These are phyloP conservation scores for Maconellicoccus hirsutus DNA, from an alignment of 1,140 invertebrate genomes.

Conservation along the genomic window DNA sequence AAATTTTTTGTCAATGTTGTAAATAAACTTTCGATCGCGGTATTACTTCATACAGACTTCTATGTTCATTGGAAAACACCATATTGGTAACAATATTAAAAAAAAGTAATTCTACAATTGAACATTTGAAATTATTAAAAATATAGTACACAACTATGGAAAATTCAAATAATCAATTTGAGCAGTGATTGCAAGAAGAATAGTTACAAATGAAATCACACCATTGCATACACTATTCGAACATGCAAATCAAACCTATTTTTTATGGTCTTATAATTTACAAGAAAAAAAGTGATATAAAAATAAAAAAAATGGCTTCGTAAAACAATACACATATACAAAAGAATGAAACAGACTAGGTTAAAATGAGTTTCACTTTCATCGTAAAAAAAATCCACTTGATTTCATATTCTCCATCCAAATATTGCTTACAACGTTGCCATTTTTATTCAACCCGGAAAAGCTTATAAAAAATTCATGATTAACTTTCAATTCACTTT, in stretches of 20 bases:
- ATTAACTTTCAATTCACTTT: neutral
- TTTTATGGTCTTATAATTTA: neutral
- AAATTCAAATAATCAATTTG: neutral
- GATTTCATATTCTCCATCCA: neutral
- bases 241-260: neutral
- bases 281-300: neutral
- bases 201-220: neutral
- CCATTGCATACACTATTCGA: neutral
- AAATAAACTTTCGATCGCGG: neutral
- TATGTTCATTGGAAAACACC: neutral
- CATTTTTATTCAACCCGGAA: neutral
- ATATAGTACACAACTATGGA: neutral
- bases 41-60: neutral
- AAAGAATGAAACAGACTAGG: neutral
- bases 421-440: neutral
- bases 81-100: neutral
- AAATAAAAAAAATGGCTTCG: slow-evolving; percentile 1
- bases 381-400: neutral
- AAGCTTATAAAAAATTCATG: neutral
- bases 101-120: neutral
- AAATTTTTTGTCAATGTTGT: neutral
- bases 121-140: neutral
- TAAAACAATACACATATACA: neutral
- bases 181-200: neutral
- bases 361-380: neutral